A percentile compares a stretch with the other conserved stretches of the same genome.
Conservation (phyloP, 2,113 vertebrate genomes). For the Odontophorus gujanensis region DNA sequence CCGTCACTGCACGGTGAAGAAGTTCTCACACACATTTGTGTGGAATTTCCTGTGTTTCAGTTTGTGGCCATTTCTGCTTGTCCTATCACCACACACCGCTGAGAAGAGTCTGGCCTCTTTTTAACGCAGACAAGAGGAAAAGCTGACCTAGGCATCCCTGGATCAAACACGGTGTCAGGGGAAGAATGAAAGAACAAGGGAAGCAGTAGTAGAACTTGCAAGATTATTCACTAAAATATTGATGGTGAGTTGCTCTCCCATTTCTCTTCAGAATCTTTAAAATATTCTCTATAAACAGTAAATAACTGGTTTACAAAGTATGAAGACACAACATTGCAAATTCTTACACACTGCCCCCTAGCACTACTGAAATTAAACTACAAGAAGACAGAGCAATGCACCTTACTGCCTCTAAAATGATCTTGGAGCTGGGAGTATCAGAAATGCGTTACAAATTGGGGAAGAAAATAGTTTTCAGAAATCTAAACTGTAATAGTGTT, state of each 20-base stretch:
- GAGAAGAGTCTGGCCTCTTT: neutral
- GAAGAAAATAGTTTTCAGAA: neutral
- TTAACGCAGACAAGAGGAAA: neutral
- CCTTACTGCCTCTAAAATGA: neutral
- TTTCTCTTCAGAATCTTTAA: neutral
- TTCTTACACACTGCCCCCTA: neutral
- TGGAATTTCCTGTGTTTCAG: too few relatives aligned
- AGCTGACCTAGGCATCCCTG: neutral
- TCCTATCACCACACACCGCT: too few relatives aligned
- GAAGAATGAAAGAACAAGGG: neutral
- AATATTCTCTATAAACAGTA: neutral
- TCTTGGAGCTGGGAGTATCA: neutral
- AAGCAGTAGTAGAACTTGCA: neutral
- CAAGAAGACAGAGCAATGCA: neutral
- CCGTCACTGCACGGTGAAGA: too few relatives aligned
- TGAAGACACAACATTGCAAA: neutral
- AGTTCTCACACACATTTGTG: too few relatives aligned
- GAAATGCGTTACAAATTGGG: neutral
- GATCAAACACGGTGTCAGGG: neutral
- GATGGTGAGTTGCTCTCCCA: neutral
- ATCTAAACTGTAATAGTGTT: neutral
- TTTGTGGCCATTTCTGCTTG: too few relatives aligned
- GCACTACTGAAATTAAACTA: neutral
- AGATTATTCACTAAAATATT: neutral
- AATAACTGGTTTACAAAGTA: neutral